These are phyloP conservation scores for Tychaedon coryphoeus DNA, from an alignment of 2,113 vertebrate genomes.

Conservation along the genomic window DNA sequence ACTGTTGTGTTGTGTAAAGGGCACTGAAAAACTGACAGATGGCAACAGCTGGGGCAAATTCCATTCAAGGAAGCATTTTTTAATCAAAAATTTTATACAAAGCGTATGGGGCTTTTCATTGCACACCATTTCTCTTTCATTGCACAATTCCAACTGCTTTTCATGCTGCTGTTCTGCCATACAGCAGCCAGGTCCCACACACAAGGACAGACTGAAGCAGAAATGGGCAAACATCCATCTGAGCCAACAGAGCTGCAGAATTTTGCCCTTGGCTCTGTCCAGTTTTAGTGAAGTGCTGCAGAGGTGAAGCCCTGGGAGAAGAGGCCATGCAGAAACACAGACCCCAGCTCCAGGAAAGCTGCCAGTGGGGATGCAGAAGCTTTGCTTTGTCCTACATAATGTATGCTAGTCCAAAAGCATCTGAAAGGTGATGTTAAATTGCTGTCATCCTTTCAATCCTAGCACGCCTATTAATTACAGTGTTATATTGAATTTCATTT, in stretches of 20 bases:
- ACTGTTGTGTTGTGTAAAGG: background rate
- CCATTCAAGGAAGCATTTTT: background rate
- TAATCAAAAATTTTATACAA: background rate
- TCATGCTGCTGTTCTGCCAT: background rate
- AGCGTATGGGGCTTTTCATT: background rate
- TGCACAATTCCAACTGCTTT: background rate
- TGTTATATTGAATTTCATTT: background rate
- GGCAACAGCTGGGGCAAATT: background rate
- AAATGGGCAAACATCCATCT: background rate
- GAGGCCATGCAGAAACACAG: background rate
- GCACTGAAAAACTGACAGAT: background rate
- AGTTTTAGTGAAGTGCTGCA: background rate
- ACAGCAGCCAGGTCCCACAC: background rate
- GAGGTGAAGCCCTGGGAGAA: background rate
- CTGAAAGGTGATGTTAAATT: background rate
- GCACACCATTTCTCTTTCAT: background rate
- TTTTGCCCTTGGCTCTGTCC: background rate
- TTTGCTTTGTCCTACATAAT: background rate
- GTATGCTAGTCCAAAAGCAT: background rate
- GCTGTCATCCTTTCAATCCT: background rate
- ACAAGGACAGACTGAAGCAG: background rate
- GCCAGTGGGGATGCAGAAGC: background rate
- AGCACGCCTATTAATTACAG: background rate
- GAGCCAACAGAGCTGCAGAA: background rate
- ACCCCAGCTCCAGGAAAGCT: background rate